Conservation (phyloP, 2,113 vertebrate species). For the Saccopteryx leptura region DNA sequence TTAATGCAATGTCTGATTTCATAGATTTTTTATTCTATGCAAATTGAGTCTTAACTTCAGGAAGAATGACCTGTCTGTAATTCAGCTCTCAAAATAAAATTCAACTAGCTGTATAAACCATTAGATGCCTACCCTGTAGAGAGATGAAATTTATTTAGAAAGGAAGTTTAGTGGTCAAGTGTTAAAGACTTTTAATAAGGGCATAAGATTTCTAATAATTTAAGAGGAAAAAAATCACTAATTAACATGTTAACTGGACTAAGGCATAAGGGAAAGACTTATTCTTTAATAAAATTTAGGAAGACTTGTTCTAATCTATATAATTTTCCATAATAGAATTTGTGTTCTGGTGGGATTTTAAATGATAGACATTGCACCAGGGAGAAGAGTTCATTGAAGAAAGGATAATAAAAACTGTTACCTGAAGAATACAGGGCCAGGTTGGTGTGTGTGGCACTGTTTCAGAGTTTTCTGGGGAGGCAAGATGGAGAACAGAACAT, state of each 20-base stretch:
- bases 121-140: background rate
- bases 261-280: background rate
- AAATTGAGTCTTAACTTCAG: constrained; percentile 28
- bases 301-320: background rate
- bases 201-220: background rate
- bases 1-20: background rate
- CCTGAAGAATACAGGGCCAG: background rate
- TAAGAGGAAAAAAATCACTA: background rate
- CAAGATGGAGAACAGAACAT: background rate
- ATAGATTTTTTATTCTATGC: constrained; percentile 31
- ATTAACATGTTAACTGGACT: background rate
- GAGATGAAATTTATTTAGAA: background rate
- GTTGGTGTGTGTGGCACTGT: too few species aligned
- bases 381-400: background rate
- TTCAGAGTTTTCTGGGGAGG: background rate
- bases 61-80: background rate
- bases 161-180: background rate
- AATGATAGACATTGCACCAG: background rate
- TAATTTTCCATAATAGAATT: background rate
- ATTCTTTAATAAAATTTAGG: background rate
- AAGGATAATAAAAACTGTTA: background rate
- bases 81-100: constrained; percentile 49
- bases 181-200: background rate
- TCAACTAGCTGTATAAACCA: background rate
- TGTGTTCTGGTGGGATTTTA: background rate